These are phyloP conservation scores for Trematocara zebra DNA, from an alignment of 2,113 vertebrate genomes.

Conservation along the genomic window DNA sequence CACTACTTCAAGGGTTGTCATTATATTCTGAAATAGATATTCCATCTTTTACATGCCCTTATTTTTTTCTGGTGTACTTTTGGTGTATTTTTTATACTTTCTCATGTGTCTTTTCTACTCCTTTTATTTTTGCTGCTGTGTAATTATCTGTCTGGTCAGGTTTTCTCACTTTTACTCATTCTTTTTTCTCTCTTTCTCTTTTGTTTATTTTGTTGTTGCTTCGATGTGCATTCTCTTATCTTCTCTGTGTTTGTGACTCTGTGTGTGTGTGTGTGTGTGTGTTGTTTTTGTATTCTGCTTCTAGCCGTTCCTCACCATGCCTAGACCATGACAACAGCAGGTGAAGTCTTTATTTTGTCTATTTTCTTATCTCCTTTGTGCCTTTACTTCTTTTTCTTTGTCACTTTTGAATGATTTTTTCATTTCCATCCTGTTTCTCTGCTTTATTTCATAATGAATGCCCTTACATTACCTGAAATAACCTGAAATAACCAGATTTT, in stretches of 20 bases:
- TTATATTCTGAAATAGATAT: not conserved
- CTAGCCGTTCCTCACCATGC: conserved; percentile 91
- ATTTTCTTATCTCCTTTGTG: not conserved
- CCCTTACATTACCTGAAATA: not conserved
- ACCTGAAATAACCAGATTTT: not conserved
- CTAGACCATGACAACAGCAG: conserved; percentile 99
- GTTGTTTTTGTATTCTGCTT: conserved; percentile 81
- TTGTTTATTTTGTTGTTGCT: conserved; percentile 4
- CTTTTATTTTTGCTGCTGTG: conserved; percentile 5
- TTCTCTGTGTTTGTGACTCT: conserved; percentile 48
- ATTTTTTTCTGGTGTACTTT: not conserved
- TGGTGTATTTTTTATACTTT: not conserved
- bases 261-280: conserved; percentile 22
- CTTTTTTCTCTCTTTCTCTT: conserved; percentile 21
- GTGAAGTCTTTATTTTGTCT: conserved; percentile 78
- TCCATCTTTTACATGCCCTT: not conserved
- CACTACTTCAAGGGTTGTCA: not conserved
- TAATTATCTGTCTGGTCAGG: conserved; percentile 8
- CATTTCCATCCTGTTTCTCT: not conserved
- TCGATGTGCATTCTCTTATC: conserved; percentile 15
- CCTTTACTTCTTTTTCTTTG: not conserved
- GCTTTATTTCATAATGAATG: conserved; percentile 33
- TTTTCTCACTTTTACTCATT: conserved; percentile 27
- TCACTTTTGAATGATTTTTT: not conserved
- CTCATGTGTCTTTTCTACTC: not conserved